Conservation (phyloP, 2,113 vertebrate genomes). For the Pyxicephalus adspersus region DNA sequence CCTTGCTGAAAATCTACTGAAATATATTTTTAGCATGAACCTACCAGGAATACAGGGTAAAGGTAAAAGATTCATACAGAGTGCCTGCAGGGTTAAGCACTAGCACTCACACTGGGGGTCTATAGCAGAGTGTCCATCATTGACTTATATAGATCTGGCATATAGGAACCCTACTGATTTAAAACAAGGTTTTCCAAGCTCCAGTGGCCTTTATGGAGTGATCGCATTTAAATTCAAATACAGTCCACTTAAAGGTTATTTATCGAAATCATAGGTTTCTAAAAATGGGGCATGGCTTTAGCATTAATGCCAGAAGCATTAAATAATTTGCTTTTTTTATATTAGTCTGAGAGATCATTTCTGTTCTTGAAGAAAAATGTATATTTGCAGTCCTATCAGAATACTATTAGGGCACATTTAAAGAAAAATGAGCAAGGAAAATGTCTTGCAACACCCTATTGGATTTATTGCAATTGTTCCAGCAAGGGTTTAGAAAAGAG, state of each 20-base stretch:
- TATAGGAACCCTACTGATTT: conserved; percentile 12
- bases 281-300: background rate
- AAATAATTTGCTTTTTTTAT: background rate
- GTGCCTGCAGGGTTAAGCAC: background rate
- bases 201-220: background rate
- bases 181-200: conserved; percentile 27
- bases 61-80: background rate
- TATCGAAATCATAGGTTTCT: conserved; percentile 6
- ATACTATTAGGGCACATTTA: no score
- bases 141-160: background rate
- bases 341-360: background rate
- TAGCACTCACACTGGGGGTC: background rate
- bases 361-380: no score
- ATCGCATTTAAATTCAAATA: conserved; percentile 19
- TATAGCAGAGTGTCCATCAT: conserved; percentile 17
- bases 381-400: no score
- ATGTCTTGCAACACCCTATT: no score
- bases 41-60: background rate
- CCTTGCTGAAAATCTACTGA: background rate
- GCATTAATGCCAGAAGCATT: background rate
- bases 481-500: no score
- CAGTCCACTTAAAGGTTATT: conserved; percentile 24
- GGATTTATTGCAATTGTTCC: no score
- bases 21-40: no score
- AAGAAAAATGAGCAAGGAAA: no score